These are phyloP conservation scores for Lamellibrachia luymesi DNA, from an alignment of 1,140 invertebrate genomes.

Conservation along the genomic window DNA sequence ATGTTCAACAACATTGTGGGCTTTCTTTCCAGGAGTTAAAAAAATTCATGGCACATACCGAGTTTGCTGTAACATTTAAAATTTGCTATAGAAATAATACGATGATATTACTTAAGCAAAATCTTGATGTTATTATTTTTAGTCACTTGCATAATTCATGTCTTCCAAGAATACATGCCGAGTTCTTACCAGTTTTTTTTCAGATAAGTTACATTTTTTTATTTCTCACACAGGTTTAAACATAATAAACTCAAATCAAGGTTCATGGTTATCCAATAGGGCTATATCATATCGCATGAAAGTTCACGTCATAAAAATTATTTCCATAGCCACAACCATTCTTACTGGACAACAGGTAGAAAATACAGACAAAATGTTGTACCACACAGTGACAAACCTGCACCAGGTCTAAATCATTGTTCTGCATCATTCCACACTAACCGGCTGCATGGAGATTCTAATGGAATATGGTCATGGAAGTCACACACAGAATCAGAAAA, in stretches of 20 bases:
- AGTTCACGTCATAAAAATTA: not conserved
- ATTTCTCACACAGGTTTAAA: not conserved
- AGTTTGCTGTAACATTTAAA: not conserved
- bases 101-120: not conserved
- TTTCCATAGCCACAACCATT: not conserved
- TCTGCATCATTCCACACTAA: not conserved
- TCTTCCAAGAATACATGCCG: not conserved
- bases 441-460: not conserved
- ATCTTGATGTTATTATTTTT: not conserved
- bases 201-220: not conserved
- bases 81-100: not conserved
- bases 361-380: not conserved
- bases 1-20: not conserved
- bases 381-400: not conserved
- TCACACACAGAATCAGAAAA: not conserved
- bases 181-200: not conserved
- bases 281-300: not conserved
- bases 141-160: not conserved
- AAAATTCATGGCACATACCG: not conserved
- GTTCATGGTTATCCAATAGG: not conserved
- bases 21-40: not conserved
- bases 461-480: not conserved
- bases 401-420: not conserved
- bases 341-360: not conserved
- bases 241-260: not conserved